phyloP scores from a whole-genome alignment of 2,888 invertebrate species.

The Clanis bilineata region DNA sequence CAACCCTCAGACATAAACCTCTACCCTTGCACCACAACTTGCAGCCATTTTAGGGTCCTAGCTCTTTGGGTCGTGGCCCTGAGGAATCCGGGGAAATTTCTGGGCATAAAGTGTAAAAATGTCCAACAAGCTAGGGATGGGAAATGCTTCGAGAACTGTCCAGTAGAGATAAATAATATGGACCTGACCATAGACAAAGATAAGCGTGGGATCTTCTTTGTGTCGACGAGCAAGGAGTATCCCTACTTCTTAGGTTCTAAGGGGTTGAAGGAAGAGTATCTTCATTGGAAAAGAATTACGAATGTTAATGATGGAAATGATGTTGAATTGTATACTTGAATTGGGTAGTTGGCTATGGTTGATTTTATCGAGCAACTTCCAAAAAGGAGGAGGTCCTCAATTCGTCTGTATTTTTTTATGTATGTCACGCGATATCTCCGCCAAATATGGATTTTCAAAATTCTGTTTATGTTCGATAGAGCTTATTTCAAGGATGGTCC shows the following conservation, averaged over 20 bases:
- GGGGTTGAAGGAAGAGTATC: conserved; percentile 58
- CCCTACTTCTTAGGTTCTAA: conserved; percentile 65
- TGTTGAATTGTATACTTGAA: conserved; percentile 57
- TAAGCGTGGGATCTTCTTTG: conserved; percentile 61
- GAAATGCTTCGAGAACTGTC: conserved; percentile 51
- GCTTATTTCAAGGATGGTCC: too few species aligned
- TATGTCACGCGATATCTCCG: too few species aligned
- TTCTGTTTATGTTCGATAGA: too few species aligned
- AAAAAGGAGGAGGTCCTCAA: too few species aligned
- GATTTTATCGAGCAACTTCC: too few species aligned
- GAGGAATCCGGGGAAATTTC: conserved; percentile 59
- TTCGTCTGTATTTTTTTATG: too few species aligned
- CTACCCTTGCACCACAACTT: conserved; percentile 63
- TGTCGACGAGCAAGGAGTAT: conserved; percentile 58
- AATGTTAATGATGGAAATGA: conserved; percentile 61
- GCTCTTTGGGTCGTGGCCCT: conserved; percentile 60
- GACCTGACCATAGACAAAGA: conserved; percentile 51
- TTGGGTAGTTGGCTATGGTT: too few species aligned
- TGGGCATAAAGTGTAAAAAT: conserved; percentile 58
- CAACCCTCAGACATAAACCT: conserved; percentile 64
- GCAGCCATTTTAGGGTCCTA: conserved; percentile 69
- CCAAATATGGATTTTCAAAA: too few species aligned
- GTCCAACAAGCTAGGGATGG: conserved; percentile 68
- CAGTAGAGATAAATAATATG: conserved; percentile 55
- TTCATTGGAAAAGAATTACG: conserved; percentile 57